Evolutionary conservation across 1,140 invertebrate species (phyloP).

Genomic region (Listronotus oregonensis): DNA sequence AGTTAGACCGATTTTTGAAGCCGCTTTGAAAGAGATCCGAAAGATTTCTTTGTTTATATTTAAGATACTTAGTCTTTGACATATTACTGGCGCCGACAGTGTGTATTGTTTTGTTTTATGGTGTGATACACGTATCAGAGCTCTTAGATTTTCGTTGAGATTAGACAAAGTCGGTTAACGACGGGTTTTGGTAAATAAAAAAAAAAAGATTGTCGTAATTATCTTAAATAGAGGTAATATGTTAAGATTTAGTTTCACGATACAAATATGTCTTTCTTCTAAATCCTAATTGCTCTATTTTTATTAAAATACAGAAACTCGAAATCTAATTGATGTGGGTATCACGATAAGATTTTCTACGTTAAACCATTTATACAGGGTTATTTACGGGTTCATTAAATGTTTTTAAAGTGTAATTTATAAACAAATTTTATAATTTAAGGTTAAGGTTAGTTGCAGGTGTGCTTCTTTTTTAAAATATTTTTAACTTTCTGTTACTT

Average conservation of each 20-base stretch:
- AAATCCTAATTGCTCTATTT: constrained; percentile 15
- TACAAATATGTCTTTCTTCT: constrained; percentile 1
- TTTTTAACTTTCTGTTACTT: no score
- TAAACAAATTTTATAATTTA: no score
- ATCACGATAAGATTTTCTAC: no score
- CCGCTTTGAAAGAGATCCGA: constrained; percentile 37
- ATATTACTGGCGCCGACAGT: constrained; percentile 31
- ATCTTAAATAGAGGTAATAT: constrained; percentile 34
- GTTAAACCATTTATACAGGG: no score
- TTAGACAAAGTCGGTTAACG: constrained; percentile 17
- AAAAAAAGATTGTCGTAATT: constrained; percentile 30
- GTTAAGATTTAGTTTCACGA: constrained; percentile 14
- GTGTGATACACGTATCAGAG: constrained; percentile 39
- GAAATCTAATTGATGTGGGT: not conserved
- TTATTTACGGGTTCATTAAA: no score
- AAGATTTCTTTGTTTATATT: constrained; percentile 37
- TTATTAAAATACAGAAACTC: no score
- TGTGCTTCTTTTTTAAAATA: no score
- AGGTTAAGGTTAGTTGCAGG: no score
- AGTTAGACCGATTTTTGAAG: constrained; percentile 20
- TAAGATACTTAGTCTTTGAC: constrained; percentile 33
- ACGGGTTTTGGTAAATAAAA: constrained; percentile 23
- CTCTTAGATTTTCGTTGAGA: constrained; percentile 26
- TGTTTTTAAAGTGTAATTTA: no score
- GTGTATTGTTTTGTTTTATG: constrained; percentile 37